Evolutionary conservation across 2,797 vertebrate species (phyloP).

Genomic region (Propithecus deckenii): DNA sequence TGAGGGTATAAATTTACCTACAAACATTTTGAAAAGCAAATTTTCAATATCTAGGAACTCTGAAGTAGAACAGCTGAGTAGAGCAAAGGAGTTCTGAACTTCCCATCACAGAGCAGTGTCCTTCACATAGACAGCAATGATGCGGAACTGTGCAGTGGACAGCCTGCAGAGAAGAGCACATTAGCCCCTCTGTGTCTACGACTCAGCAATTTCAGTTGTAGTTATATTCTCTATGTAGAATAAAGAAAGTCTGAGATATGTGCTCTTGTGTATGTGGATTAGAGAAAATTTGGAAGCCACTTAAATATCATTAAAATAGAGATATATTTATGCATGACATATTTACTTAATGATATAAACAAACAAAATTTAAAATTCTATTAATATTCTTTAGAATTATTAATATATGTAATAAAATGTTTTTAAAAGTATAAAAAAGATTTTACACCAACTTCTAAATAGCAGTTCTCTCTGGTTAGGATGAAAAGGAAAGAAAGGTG

Average conservation of each 20-base stretch:
- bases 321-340: background rate
- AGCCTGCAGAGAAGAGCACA: background rate
- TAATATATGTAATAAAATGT: background rate
- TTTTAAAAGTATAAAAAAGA: background rate
- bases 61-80: background rate
- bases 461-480: background rate
- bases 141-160: background rate
- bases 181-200: rapidly evolving
- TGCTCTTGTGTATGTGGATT: background rate
- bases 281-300: background rate
- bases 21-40: background rate
- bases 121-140: background rate
- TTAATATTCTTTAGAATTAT: background rate
- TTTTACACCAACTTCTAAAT: background rate
- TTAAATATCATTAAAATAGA: background rate
- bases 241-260: background rate
- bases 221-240: background rate
- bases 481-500: background rate
- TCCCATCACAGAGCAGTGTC: background rate
- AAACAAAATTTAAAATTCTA: background rate
- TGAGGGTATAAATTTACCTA: background rate
- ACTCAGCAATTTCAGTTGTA: background rate
- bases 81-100: background rate
- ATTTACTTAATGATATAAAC: background rate
- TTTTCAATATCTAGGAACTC: background rate